Evolutionary conservation across 2,797 vertebrate species (phyloP).

Genomic region (Rhabdophis nuchalis): DNA sequence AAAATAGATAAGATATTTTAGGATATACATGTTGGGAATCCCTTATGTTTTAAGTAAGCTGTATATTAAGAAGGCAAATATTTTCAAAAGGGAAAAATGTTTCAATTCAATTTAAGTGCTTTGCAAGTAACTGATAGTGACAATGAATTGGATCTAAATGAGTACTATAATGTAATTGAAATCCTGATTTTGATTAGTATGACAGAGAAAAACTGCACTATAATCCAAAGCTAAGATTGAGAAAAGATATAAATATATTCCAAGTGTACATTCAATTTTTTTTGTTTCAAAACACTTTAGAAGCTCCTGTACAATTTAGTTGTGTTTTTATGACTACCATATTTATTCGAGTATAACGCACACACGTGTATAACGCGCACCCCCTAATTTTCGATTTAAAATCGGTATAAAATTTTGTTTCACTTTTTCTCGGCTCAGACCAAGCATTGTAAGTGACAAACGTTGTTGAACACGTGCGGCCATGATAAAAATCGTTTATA

Average conservation of each 20-base stretch:
- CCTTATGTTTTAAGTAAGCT: not conserved
- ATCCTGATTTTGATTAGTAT: not conserved
- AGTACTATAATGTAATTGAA: not conserved
- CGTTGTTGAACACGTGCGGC: too few species aligned
- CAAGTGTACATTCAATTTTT: not conserved
- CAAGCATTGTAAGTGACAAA: too few species aligned
- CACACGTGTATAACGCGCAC: too few species aligned
- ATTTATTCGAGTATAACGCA: too few species aligned
- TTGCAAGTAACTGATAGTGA: not conserved
- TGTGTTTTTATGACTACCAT: not conserved
- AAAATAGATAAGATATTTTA: not conserved
- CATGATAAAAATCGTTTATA: too few species aligned
- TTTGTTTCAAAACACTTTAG: not conserved
- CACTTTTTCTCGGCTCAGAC: too few species aligned
- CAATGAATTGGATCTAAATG: not conserved
- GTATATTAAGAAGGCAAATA: not conserved
- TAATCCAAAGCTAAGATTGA: not conserved
- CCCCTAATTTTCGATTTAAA: too few species aligned
- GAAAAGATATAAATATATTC: not conserved
- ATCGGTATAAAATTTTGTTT: too few species aligned
- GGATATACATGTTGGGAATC: conserved; percentile 2
- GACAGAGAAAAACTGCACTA: not conserved
- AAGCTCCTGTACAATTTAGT: not conserved
- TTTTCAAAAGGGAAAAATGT: not conserved
- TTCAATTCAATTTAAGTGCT: not conserved